Conservation (phyloP, 2,888 invertebrate genomes). For the Agapostemon virescens region DNA sequence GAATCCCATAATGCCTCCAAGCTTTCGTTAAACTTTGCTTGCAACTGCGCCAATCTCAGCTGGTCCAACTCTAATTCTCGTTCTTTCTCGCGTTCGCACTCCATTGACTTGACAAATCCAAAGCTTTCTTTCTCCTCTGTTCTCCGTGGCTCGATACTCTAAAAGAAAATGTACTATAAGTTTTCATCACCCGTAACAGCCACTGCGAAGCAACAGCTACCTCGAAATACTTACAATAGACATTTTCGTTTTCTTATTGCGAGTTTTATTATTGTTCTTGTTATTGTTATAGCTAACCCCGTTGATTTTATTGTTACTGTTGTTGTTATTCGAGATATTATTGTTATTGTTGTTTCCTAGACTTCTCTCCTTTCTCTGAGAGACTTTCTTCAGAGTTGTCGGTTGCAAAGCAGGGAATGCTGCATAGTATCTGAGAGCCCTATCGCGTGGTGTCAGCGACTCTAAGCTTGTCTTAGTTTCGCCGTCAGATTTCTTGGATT, state of each 20-base stretch:
- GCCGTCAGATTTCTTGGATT: conserved; percentile 69
- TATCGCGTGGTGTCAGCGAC: conserved; percentile 84
- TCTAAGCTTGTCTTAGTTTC: conserved; percentile 79
- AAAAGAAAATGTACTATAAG: not conserved
- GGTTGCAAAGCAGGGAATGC: conserved; percentile 87
- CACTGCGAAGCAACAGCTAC: too few species aligned
- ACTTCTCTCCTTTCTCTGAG: conserved; percentile 74
- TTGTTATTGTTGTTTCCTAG: conserved; percentile 69
- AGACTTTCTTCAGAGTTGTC: conserved; percentile 75
- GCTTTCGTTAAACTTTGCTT: conserved; percentile 86
- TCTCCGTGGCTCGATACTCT: conserved; percentile 71
- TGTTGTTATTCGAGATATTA: conserved; percentile 64
- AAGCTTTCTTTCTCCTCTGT: conserved; percentile 75
- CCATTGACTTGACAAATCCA: conserved; percentile 78
- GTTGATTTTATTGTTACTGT: conserved; percentile 69
- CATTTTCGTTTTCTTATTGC: conserved; percentile 76
- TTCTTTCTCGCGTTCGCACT: conserved; percentile 75
- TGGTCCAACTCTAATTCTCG: conserved; percentile 80
- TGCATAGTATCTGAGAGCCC: conserved; percentile 88
- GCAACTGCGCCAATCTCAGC: conserved; percentile 83
- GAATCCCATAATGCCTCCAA: conserved; percentile 86
- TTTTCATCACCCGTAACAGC: not conserved
- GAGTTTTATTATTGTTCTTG: conserved; percentile 70
- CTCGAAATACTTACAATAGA: conserved; percentile 71
- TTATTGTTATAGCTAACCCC: conserved; percentile 70